Conservation (phyloP, 2,113 vertebrate species). For the Eptatretus burgeri region DNA sequence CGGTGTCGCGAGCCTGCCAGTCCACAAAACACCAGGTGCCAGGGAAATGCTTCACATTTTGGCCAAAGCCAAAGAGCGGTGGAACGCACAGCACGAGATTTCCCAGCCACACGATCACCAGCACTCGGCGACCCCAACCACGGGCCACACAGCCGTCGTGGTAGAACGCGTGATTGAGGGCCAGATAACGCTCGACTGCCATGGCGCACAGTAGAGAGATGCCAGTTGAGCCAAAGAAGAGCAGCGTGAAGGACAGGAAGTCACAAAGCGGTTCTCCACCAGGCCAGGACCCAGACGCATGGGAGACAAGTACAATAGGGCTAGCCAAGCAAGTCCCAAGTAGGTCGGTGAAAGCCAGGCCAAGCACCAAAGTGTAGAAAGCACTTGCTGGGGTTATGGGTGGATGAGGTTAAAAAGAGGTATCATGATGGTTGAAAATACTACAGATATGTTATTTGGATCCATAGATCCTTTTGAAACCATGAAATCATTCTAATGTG, state of each 20-base stretch:
- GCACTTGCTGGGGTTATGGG: constrained; percentile 12
- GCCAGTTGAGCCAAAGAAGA: constrained; percentile 31
- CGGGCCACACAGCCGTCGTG: constrained; percentile 27
- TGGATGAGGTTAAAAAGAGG: too few relatives aligned
- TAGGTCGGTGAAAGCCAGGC: constrained; percentile 33
- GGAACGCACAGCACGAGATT: too few relatives aligned
- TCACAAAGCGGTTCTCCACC: constrained; percentile 25
- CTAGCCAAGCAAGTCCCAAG: constrained; percentile 33
- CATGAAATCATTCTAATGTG: too few relatives aligned
- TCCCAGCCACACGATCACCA: too few relatives aligned
- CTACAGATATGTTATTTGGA: too few relatives aligned
- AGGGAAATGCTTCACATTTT: too few relatives aligned
- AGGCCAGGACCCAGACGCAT: constrained; percentile 22
- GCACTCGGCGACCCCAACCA: constrained; percentile 17
- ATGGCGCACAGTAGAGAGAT: constrained; percentile 34
- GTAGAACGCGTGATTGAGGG: constrained; percentile 31
- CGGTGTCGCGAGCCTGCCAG: too few relatives aligned
- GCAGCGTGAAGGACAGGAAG: constrained; percentile 37
- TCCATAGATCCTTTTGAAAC: too few relatives aligned
- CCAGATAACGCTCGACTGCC: constrained; percentile 31
- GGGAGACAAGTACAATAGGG: constrained; percentile 31
- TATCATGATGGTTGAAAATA: too few relatives aligned
- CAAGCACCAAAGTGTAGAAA: constrained; percentile 31
- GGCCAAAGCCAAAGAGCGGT: too few relatives aligned
- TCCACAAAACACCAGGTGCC: too few relatives aligned